A percentile compares a stretch with the other conserved stretches of the same genome.
Evolutionary conservation across 2,888 invertebrate species (phyloP).

Genomic region (Mycalesis mineus): DNA sequence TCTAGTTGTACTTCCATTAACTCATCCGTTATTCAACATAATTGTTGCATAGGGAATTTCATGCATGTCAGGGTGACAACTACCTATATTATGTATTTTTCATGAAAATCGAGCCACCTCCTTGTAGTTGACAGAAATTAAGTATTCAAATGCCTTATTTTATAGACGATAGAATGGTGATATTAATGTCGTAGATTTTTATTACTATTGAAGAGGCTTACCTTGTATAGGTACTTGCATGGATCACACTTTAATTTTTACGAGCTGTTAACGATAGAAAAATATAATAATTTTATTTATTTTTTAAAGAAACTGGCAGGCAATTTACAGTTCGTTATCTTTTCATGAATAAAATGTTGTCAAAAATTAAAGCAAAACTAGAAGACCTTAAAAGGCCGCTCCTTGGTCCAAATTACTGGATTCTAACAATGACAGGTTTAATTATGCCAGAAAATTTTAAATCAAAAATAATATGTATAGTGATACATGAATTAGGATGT

Average conservation of each 20-base stretch:
- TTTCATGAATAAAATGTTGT: slow-evolving; percentile 36
- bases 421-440: slow-evolving; percentile 47
- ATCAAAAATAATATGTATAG: slow-evolving; percentile 37
- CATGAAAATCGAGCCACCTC: no score
- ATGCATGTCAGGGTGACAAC: slow-evolving; percentile 20
- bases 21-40: slow-evolving; percentile 18
- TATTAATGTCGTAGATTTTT: no score
- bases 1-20: not conserved
- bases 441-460: slow-evolving; percentile 47
- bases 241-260: no score
- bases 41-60: slow-evolving; percentile 29
- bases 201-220: no score
- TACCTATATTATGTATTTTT: slow-evolving; percentile 61
- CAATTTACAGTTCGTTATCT: not conserved
- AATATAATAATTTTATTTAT: no score
- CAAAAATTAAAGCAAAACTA: slow-evolving; percentile 39
- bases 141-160: no score
- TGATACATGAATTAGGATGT: slow-evolving; percentile 46
- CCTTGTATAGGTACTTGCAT: no score
- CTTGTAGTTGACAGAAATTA: no score
- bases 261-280: no score
- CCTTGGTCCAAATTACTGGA: slow-evolving; percentile 60
- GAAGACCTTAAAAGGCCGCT: slow-evolving; percentile 50
- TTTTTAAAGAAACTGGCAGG: no score
- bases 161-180: no score